A percentile compares a stretch with the other conserved stretches of the same genome.
These are phyloP conservation scores for Orgyia antiqua DNA, from an alignment of 2,888 invertebrate genomes.

Conservation along the genomic window DNA sequence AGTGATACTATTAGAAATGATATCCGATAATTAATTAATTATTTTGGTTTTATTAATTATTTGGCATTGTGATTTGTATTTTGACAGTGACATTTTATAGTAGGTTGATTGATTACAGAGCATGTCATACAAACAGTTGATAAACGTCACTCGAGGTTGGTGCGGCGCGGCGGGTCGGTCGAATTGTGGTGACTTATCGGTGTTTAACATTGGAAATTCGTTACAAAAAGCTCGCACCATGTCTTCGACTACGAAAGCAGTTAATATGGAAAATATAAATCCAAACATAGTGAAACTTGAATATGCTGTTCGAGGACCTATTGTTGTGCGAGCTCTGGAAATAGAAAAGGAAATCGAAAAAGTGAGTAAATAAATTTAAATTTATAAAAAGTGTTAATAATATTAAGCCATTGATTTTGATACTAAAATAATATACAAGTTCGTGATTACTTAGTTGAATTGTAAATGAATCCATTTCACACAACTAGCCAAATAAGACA, in stretches of 20 bases:
- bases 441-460: no score
- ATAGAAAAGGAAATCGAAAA: conserved; percentile 93
- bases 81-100: conserved; percentile 31
- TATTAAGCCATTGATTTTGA: no score
- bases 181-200: conserved; percentile 8
- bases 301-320: conserved; percentile 98
- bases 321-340: conserved; percentile 94
- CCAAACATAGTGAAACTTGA: conserved; percentile 94
- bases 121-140: conserved; percentile 50
- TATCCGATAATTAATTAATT: no score
- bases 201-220: background rate
- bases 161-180: conserved; percentile 33
- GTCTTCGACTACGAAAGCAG: conserved; percentile 29
- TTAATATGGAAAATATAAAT: conserved; percentile 87
- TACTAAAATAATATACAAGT: no score
- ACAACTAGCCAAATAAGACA: no score
- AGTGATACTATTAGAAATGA: no score
- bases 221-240: conserved; percentile 31
- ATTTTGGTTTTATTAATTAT: no score
- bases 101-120: conserved; percentile 49
- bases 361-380: conserved; percentile 59
- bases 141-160: conserved; percentile 53
- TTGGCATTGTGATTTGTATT: no score
- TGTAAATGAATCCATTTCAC: no score
- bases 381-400: no score